Base-by-base conservation (phyloP, 2,113 vertebrate species). In the Hyaena hyaena region DNA sequence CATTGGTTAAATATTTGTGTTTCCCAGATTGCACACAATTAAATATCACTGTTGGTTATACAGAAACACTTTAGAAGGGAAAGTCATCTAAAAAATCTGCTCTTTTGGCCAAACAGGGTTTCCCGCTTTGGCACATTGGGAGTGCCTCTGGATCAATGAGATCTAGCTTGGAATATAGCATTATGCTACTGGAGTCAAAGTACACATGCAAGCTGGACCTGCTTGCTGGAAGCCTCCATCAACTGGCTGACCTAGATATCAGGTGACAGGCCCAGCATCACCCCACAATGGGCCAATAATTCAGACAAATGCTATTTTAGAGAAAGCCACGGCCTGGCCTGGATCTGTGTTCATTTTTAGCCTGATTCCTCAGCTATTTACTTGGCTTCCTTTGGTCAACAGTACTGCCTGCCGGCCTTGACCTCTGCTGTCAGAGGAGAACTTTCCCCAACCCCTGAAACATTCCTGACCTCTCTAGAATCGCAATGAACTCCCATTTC, bases 321-420 rank as follows among this genome's bases (percentile, higher is more conserved):
- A 76, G 93, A 97, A 85, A 96, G 83, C 39, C 61, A 55, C 35
- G 68, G 79, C 45, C 65, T 48, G 77, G 65, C 45, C 65, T 48
- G 77, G 65, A 33, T 65, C 11, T 23, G 55, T 35, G 26, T 66
- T 85, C 53, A 35, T n/a, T 88, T 88, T 81, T 24, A 81, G 90
- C 12, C 1, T 90, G 39, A 45, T 50, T 50, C 88, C 53, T 95
- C 74, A 76, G 79, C n/a, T 83, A 9, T 85, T 89, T 45, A 21
- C 26, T 43, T 35, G 71, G 28, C 48, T 95, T 92, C 83, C 87
- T 93, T 89, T 48, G 92, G 88, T 77, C 79, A 86, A 15, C 24
- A 58, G 7, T n/a, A 7, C 71, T 26, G 55, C 73, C 4, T 10
- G 39, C 58, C 58, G 9, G 39, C 58, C 69, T 85, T 88, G 85